These are phyloP conservation scores for Sinocyclocheilus anophthalmus DNA, from an alignment of 2,113 vertebrate species.

Conservation along the genomic window DNA sequence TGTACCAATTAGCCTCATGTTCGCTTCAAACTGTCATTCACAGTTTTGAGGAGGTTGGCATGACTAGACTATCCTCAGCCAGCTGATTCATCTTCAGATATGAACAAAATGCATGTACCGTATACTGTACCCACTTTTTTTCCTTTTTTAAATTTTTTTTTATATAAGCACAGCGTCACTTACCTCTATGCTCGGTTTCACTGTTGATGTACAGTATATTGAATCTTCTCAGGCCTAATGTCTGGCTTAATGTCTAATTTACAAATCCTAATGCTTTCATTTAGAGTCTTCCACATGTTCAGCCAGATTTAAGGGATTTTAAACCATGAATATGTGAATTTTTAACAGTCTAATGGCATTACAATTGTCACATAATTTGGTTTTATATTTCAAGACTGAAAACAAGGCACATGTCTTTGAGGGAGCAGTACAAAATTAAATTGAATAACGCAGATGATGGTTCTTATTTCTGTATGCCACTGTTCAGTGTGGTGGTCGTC, in stretches of 20 bases:
- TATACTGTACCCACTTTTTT: background rate
- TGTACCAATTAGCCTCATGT: background rate
- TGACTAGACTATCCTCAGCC: background rate
- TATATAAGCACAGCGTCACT: background rate
- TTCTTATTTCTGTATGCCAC: conserved; percentile 61
- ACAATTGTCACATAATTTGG: conserved; percentile 44
- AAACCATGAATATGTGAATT: conserved; percentile 28
- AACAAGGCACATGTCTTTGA: conserved; percentile 24
- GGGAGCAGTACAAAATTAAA: conserved; percentile 32
- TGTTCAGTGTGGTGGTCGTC: conserved; percentile 72
- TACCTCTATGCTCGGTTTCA: background rate
- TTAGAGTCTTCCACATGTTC: conserved; percentile 32
- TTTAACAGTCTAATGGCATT: background rate
- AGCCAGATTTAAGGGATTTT: conserved; percentile 42
- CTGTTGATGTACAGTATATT: background rate
- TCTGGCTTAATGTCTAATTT: conserved; percentile 64
- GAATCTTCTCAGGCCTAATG: background rate
- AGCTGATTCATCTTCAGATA: background rate
- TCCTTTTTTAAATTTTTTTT: background rate
- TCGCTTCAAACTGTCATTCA: background rate
- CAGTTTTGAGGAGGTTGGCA: background rate
- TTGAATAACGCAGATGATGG: conserved; percentile 6
- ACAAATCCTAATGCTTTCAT: conserved; percentile 58
- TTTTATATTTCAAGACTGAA: conserved; percentile 44
- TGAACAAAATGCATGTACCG: background rate